These are phyloP conservation scores for Apomyelois bistriatella DNA, from an alignment of 2,888 invertebrate species.

Conservation along the genomic window DNA sequence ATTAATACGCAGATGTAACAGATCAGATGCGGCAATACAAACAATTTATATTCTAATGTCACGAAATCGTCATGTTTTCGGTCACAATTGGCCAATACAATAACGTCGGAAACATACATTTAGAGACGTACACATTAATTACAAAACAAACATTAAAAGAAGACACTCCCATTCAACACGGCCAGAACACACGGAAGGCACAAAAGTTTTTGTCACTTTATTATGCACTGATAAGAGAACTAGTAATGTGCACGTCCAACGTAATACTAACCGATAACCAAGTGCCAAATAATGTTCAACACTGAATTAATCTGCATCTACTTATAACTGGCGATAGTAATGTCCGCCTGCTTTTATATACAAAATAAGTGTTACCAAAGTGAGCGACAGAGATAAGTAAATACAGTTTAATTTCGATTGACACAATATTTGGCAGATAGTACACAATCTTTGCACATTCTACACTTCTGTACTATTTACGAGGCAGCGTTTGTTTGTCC, in stretches of 20 bases:
- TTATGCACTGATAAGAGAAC: conserved; percentile 24
- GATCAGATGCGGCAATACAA: background rate
- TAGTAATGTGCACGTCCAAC: background rate
- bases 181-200: conserved; percentile 43
- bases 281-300: no score
- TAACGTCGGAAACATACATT: conserved; percentile 21
- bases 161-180: conserved; percentile 29
- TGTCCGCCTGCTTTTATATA: no score
- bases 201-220: conserved; percentile 31
- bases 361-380: no score
- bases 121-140: conserved; percentile 23
- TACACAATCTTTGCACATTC: background rate
- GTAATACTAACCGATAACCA: background rate
- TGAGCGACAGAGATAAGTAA: no score
- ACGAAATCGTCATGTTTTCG: background rate
- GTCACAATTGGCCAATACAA: background rate
- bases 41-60: background rate
- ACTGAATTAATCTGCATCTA: no score
- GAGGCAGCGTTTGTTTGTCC: background rate
- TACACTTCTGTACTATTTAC: background rate
- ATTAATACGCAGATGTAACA: background rate
- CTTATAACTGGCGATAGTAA: no score
- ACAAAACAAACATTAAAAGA: conserved; percentile 29
- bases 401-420: no score
- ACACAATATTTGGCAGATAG: background rate